Conservation (phyloP, 2,797 vertebrate species). For the Thripadectes ignobilis region DNA sequence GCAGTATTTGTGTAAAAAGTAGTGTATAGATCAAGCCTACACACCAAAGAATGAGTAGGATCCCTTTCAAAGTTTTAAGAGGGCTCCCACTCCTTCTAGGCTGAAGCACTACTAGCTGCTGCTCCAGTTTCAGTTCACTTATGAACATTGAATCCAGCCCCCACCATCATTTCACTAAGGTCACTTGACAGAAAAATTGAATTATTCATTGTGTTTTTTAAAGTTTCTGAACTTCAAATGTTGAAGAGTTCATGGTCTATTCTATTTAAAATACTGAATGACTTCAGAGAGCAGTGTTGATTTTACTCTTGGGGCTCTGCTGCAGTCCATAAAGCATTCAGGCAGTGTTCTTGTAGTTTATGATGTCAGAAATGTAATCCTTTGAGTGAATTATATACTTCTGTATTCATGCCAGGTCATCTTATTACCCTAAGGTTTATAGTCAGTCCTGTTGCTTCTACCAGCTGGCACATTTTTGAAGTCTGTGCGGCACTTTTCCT, state of each 20-base stretch:
- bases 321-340: constrained; percentile 18
- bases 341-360: background rate
- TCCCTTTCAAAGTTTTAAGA: background rate
- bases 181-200: constrained; percentile 14
- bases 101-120: background rate
- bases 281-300: constrained; percentile 15
- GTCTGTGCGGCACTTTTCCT: background rate
- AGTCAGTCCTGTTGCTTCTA: background rate
- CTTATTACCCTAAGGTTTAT: background rate
- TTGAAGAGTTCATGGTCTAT: background rate
- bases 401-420: constrained; percentile 1
- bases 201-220: constrained; percentile 49
- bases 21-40: background rate
- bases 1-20: background rate
- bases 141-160: background rate
- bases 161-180: background rate
- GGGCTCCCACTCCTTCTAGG: background rate
- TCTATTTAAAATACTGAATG: background rate
- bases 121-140: background rate
- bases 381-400: background rate
- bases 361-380: constrained; percentile 20
- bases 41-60: background rate
- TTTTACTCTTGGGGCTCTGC: constrained; percentile 28
- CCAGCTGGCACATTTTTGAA: background rate
- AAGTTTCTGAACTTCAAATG: constrained; percentile 25